A percentile compares a stretch with the other conserved stretches of the same genome.
Conservation (phyloP, 2,797 vertebrate species). For the Cyprinella venusta region DNA sequence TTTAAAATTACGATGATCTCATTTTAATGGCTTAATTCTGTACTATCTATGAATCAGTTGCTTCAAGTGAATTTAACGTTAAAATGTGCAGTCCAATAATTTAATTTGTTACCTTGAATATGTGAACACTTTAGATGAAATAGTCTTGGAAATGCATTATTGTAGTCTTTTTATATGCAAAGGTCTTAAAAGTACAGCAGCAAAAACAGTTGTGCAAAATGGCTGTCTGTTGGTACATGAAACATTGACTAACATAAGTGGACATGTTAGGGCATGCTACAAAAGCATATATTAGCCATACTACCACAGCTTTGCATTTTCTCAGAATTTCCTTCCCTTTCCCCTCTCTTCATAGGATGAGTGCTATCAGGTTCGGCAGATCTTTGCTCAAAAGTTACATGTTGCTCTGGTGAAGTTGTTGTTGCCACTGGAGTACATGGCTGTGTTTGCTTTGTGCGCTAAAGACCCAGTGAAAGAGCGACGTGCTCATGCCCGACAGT, state of each 20-base stretch:
- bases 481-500: slow-evolving; percentile 96
- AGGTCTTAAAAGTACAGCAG: background rate
- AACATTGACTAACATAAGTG: background rate
- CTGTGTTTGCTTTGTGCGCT: slow-evolving; percentile 96
- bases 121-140: background rate
- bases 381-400: slow-evolving; percentile 98
- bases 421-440: slow-evolving; percentile 96
- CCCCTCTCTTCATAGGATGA: slow-evolving; percentile 82
- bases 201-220: background rate
- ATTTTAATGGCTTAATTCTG: background rate
- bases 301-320: background rate
- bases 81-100: background rate
- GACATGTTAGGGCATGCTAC: background rate
- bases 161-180: background rate
- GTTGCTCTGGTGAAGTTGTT: slow-evolving; percentile 93
- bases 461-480: slow-evolving; percentile 99
- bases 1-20: background rate
- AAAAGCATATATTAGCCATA: background rate
- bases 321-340: background rate
- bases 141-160: background rate
- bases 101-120: too few species aligned
- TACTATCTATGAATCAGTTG: background rate
- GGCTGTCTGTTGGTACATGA: background rate
- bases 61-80: background rate
- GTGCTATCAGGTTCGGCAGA: slow-evolving; percentile 98